Percentiles rank a stretch among this genome's conserved stretches.
phyloP scores from a whole-genome alignment of 1,140 invertebrate genomes.

The Pectinophora gossypiella region DNA sequence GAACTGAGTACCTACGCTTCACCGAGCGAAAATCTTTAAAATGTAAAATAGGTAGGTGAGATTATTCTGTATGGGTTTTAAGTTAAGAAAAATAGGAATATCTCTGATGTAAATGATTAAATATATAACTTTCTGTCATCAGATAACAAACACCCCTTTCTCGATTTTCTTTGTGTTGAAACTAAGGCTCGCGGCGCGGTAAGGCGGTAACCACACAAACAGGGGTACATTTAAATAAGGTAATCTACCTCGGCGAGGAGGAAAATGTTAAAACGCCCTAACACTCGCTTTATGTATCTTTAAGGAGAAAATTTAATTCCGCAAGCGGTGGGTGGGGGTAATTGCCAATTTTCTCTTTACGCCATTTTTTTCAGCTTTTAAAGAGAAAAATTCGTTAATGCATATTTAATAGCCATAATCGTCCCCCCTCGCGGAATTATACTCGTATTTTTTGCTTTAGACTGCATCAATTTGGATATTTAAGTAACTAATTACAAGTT shows the following conservation, averaged over 20 bases:
- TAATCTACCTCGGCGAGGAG: conserved; percentile 23
- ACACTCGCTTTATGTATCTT: conserved; percentile 58
- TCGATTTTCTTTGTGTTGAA: too few species aligned
- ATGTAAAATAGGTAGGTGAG: too few species aligned
- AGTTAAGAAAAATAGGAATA: too few species aligned
- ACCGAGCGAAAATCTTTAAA: too few species aligned
- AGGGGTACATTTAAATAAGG: conserved; percentile 20
- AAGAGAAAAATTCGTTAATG: conserved; percentile 74
- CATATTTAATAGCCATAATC: conserved; percentile 72
- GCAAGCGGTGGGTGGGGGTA: conserved; percentile 37
- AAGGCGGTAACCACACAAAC: conserved; percentile 15
- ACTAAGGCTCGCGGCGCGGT: too few species aligned
- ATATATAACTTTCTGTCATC: too few species aligned
- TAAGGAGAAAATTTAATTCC: conserved; percentile 61
- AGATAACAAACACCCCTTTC: too few species aligned
- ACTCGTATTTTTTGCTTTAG: conserved; percentile 38
- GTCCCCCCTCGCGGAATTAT: conserved; percentile 32
- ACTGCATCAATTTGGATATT: background rate
- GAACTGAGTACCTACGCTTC: too few species aligned
- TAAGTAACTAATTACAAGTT: too few species aligned
- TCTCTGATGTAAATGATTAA: too few species aligned
- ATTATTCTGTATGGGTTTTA: too few species aligned
- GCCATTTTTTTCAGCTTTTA: conserved; percentile 70
- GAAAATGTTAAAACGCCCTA: conserved; percentile 37
- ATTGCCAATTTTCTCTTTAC: conserved; percentile 73